Evolutionary conservation across 2,113 vertebrate genomes (phyloP), one percentile per base, ranked within the genome.

Genomic region (Dasyurus viverrinus): DNA sequence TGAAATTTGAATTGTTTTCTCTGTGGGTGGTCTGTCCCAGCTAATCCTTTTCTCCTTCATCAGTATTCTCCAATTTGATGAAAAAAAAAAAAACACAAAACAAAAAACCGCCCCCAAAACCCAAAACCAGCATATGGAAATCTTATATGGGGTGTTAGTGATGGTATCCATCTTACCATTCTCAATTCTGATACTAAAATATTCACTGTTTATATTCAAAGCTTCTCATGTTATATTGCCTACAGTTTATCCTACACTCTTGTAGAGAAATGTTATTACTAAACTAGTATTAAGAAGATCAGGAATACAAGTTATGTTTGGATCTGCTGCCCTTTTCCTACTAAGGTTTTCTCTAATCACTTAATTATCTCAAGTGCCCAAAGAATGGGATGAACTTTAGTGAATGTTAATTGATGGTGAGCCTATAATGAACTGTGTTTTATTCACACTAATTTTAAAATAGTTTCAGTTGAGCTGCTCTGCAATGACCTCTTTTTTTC

Each of bases 401-500:
- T 94, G 25, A 92, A 92, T 95, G 93, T 36, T 93, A 90, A 93
- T 92, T 46, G 42, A 57, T 95, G 26, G 9, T 90, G 60, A 27
- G 12, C 1, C 89, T 76, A 27, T 93, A 84, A 84, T 92, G 36
- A 92, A 6, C 48, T 68, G 36, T 89, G 46, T 48, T 48, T 60
- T 26, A 76, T 92, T 93, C 94, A 94, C 93, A 91, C 48, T 42
- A 19, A 84, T 84, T 84, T 84, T 42, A 42, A 84, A 76, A 9
- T 76, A 42, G n/a, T 42, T 84, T 84, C 16, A 84, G 36, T 22
- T 42, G 68, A 42, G 6, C 16, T 84, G 6, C 19, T 93, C 94
- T 94, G 89, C 92, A 94, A 27, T 90, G 54, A 92, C 55, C 90
- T 97, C 47, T 94, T 47, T 47, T 7, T 90, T 91, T 42, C n/a